Evolutionary conservation across 2,888 invertebrate species (phyloP).

Genomic region (Lissocephala sabroskyi): DNA sequence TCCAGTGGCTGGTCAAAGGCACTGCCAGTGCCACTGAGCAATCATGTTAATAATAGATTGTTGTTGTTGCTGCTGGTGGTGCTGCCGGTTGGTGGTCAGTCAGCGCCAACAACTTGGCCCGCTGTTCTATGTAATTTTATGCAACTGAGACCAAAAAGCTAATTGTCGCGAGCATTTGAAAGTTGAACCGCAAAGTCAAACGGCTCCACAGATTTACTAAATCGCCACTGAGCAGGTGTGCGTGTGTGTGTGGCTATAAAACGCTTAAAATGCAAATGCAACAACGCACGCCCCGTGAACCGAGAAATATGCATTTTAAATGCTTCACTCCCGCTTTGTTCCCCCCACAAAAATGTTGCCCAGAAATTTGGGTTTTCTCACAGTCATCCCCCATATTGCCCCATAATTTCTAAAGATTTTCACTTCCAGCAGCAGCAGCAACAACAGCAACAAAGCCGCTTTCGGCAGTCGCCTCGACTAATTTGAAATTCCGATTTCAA

Average conservation of each 20-base stretch:
- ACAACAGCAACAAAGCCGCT: constrained; percentile 9
- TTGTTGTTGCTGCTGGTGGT: constrained; percentile 5
- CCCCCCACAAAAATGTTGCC: background rate
- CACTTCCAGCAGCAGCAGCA: constrained; percentile 1
- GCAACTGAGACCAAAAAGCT: constrained; percentile 34
- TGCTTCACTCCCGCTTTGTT: too few species aligned
- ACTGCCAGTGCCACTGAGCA: constrained; percentile 26
- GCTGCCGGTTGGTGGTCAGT: constrained; percentile 16
- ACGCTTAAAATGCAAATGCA: constrained; percentile 13
- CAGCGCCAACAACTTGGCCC: constrained; percentile 4
- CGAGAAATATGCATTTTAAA: too few species aligned
- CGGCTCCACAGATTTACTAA: constrained; percentile 53
- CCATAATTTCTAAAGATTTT: constrained; percentile 18
- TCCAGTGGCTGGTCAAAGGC: constrained; percentile 30
- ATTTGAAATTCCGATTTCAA: constrained; percentile 62
- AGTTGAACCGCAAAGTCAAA: constrained; percentile 64
- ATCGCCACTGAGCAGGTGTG: constrained; percentile 17
- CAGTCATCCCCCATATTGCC: background rate
- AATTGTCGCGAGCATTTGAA: constrained; percentile 53
- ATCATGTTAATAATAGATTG: constrained; percentile 60
- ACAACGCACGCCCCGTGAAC: background rate
- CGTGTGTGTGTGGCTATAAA: constrained; percentile 15
- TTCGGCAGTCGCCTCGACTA: constrained; percentile 26
- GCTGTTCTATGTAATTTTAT: constrained; percentile 50
- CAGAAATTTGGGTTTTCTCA: too few species aligned